Base-by-base conservation (phyloP, 2,888 invertebrate species). In the Diplazon laetatorius region DNA sequence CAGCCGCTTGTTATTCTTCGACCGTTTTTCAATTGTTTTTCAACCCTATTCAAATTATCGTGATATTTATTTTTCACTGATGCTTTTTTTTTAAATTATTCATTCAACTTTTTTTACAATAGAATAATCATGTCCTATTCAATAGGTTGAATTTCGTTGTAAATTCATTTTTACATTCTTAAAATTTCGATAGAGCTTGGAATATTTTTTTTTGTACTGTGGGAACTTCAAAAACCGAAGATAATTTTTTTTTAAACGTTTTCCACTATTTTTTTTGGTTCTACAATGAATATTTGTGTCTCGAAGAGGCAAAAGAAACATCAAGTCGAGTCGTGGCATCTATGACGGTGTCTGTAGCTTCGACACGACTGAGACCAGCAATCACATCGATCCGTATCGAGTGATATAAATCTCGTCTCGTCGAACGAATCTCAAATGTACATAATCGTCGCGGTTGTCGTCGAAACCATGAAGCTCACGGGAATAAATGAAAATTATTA, bases 321-420 rank as follows among this genome's bases (percentile, higher is more conserved):
- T 14, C n/a, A 22, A 50, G n/a, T n/a, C n/a, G 48, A 39, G 10
- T 52, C 2, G 20, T 35, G 50, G 12, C n/a, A 25, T 39, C 10
- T 25, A 14, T 25, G 52, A 9, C 1, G 9, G 16, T 66, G 39
- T 50, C 37, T 22, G 14, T 39, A 50, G 65, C 9, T 22, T 2
- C 22, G 22, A 65, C n/a, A n/a, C 63, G 35, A 16, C n/a, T 25
- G 10, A 14, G 8, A 52, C 50, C n/a, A 10, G 39, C 8, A 52
- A 25, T 39, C 22, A 25, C 65, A 25, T 16, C 46, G 52, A 52
- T 66, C 16, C 22, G 22, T 39, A 52, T 66, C 65, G 65, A 52
- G 14, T 14, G 25, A 66, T 48, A 66, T 52, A 50, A 52, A 66
- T 66, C 65, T 66, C 52, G 52, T 66, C 50, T 66, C 65, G 65